phyloP scores from a whole-genome alignment of 2,113 vertebrate species.

The Oceanodroma tethys region DNA sequence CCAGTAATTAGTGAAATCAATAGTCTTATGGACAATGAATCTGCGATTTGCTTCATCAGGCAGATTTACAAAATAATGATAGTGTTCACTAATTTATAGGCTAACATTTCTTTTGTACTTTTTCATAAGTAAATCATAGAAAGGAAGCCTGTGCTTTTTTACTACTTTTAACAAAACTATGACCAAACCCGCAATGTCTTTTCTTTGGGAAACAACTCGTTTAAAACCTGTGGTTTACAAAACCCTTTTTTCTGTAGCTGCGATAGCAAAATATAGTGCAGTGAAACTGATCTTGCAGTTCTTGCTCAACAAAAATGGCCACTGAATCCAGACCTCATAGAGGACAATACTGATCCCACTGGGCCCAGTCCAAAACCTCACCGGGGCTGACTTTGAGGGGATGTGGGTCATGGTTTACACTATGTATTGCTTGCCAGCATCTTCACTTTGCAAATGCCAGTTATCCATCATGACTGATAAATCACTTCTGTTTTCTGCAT shows the following conservation, averaged over 20 bases:
- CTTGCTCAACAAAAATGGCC: neutral
- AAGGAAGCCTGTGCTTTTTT: neutral
- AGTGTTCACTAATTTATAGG: neutral
- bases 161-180: neutral
- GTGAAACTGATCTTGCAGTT: neutral
- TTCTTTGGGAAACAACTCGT: neutral
- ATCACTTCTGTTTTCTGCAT: neutral
- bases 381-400: neutral
- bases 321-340: neutral
- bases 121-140: neutral
- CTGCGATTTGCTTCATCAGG: neutral
- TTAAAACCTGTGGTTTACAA: neutral
- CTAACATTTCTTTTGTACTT: neutral
- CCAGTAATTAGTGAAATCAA: neutral
- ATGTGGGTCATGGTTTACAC: neutral
- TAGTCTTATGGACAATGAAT: neutral
- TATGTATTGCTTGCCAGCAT: neutral
- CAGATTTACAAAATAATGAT: neutral
- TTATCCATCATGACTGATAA: neutral
- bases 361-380: neutral
- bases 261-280: neutral
- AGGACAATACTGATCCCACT: neutral
- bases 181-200: neutral
- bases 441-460: fast-evolving
- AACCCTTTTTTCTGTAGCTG: neutral